Conservation (phyloP, 2,888 invertebrate genomes). For the Phanerotoma sp. region DNA sequence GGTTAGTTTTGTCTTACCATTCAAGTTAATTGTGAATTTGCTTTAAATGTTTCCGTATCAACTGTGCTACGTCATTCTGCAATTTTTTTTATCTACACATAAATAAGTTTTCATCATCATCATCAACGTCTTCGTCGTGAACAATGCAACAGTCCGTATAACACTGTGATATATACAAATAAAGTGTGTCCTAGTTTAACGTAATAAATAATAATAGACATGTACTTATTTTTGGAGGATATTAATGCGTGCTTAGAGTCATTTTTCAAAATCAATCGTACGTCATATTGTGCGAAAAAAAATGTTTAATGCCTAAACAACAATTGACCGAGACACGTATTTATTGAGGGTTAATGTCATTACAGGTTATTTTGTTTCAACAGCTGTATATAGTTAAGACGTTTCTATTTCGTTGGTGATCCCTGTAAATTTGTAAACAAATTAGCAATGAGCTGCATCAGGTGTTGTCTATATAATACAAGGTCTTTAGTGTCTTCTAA, state of each 20-base stretch:
- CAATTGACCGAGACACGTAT: too few relatives aligned
- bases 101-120: conserved; percentile 8
- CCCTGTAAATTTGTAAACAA: neutral
- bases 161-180: neutral
- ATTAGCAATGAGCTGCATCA: conserved; percentile 52
- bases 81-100: conserved; percentile 14
- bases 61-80: conserved; percentile 23
- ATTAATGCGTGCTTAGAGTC: neutral
- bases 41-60: conserved; percentile 25
- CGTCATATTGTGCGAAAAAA: too few relatives aligned
- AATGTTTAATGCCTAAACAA: too few relatives aligned
- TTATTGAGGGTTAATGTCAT: neutral
- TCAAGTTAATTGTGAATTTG: conserved; percentile 23
- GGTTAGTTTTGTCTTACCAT: conserved; percentile 34
- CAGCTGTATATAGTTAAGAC: neutral
- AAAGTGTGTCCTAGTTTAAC: neutral
- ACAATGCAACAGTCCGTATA: too few relatives aligned
- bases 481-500: conserved; percentile 51
- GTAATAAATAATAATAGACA: conserved; percentile 1
- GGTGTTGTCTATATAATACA: conserved; percentile 53
- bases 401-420: neutral
- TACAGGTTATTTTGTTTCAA: conserved; percentile 25
- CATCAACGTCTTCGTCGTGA: too few relatives aligned
- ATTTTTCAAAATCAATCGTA: too few relatives aligned
- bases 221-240: neutral